Base-by-base conservation (phyloP, 1,140 invertebrate genomes). In the Sycophila sp. region DNA sequence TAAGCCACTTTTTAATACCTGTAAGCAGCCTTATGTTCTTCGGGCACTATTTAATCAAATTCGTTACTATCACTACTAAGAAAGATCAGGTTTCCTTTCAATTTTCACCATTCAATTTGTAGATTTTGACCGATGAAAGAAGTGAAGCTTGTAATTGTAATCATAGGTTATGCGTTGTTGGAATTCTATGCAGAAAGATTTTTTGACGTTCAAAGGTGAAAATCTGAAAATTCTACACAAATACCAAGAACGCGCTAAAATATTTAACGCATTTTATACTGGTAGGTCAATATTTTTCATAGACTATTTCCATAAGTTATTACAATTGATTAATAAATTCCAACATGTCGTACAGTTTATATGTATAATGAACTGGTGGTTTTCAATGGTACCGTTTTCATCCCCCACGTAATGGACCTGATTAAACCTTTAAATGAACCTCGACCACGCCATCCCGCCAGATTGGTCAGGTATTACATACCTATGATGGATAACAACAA, bases 341-440 rank as follows among this genome's bases (percentile, higher is more conserved):
- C 4, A 11, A 30, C 4, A 4, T 53, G 24, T 53, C 24, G 3
- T 13, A 10, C 24, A 60, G 58, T 60, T 15, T 60, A 60, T 38
- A 4, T 60, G 13, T 42, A 19, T 38, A 42, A 8, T 4, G 11
- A n/a, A 8, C 36, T 60, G 11, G 7, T 24, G 10, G 15, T 45
- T 13, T 60, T 26, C 22, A 60, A 60, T 22, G 5, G 15, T 11
- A 45, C 22, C 6, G 34, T 26, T 17, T 60, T 60, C 36, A 60
- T 60, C 10, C 58, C 58, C 22, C 24, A 32, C 11, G 24, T 17
- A 2, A n/a, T 64, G 28, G 62, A 64, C 13, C 6, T 51, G 3
- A 8, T 64, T 0, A 19, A 34, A n/a, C 62, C 62, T 8, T n/a
- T 64, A 17, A 64, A 64, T 11, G 62, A 32, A 15, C 36, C 62